Conservation (phyloP, 2,113 vertebrate species). For the Struthio camelus region DNA sequence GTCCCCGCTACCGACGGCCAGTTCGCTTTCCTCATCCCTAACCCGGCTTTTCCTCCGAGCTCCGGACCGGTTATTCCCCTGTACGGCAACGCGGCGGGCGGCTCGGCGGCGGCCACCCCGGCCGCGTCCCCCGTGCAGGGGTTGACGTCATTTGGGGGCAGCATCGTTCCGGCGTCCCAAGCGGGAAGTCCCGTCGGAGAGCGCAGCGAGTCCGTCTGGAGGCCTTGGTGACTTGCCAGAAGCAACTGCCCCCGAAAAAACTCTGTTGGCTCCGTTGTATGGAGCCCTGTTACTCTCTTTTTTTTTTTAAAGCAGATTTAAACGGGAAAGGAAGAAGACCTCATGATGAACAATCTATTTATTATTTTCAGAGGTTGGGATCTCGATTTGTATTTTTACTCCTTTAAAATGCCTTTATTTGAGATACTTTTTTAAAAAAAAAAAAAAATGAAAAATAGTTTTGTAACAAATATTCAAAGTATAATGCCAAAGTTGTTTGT, state of each 20-base stretch:
- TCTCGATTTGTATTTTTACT: slow-evolving; percentile 79
- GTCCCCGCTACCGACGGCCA: slow-evolving; percentile 86
- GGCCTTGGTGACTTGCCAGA: slow-evolving; percentile 87
- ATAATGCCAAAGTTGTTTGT: slow-evolving; percentile 88
- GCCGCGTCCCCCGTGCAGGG: slow-evolving; percentile 85
- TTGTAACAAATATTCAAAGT: slow-evolving; percentile 87
- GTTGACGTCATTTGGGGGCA: slow-evolving; percentile 83
- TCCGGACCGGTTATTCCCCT: slow-evolving; percentile 78
- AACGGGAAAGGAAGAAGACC: slow-evolving; percentile 44
- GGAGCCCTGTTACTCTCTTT: slow-evolving; percentile 69
- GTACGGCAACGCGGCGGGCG: slow-evolving; percentile 47
- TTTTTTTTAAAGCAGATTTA: slow-evolving; percentile 48
- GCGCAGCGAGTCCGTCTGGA: slow-evolving; percentile 86
- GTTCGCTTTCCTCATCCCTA: slow-evolving; percentile 87
- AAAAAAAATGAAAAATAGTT: slow-evolving; percentile 77
- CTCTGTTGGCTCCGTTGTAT: slow-evolving; percentile 86
- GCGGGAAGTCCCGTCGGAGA: slow-evolving; percentile 82
- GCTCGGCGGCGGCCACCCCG: slow-evolving; percentile 54
- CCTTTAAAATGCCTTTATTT: slow-evolving; percentile 75
- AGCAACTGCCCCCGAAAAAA: background rate
- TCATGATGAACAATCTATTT: slow-evolving; percentile 55
- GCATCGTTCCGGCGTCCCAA: slow-evolving; percentile 75
- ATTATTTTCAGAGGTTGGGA: slow-evolving; percentile 87
- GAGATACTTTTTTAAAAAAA: slow-evolving; percentile 80
- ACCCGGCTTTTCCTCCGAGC: slow-evolving; percentile 77